Conservation (phyloP, 2,888 invertebrate genomes). For the Cheilosia vulpina region DNA sequence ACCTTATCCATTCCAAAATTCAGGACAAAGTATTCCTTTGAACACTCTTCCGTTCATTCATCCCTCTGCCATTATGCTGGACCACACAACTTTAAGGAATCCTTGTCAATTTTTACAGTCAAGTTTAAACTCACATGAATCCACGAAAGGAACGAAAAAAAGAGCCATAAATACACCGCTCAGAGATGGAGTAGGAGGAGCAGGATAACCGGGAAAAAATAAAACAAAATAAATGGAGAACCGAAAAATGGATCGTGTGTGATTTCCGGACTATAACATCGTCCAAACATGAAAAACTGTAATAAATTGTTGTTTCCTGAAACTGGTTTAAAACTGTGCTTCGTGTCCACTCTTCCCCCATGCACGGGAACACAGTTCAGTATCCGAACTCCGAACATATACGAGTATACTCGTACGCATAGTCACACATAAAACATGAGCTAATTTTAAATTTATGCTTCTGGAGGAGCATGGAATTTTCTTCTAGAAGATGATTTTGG, state of each 20-base stretch:
- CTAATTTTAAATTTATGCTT: slow-evolving; percentile 60
- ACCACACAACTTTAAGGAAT: slow-evolving; percentile 24
- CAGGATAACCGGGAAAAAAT: slow-evolving; percentile 9
- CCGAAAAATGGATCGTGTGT: slow-evolving; percentile 55
- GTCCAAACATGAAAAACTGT: slow-evolving; percentile 62
- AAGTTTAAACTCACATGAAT: slow-evolving; percentile 28
- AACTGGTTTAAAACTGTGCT: slow-evolving; percentile 40
- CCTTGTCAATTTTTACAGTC: slow-evolving; percentile 29
- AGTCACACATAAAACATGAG: slow-evolving; percentile 48
- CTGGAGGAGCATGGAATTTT: slow-evolving; percentile 5
- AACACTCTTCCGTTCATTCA: slow-evolving; percentile 21
- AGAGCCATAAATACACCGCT: slow-evolving; percentile 30
- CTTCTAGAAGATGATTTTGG: slow-evolving; percentile 33
- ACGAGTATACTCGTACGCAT: slow-evolving; percentile 28
- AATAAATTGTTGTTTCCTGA: slow-evolving; percentile 61
- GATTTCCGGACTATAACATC: slow-evolving; percentile 61
- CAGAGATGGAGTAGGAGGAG: background rate
- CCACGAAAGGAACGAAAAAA: slow-evolving; percentile 3
- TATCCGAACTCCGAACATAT: too few species aligned
- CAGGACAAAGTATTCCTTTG: slow-evolving; percentile 22
- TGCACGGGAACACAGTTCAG: background rate
- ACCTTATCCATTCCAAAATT: slow-evolving; percentile 2
- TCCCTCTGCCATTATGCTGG: background rate
- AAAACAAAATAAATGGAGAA: slow-evolving; percentile 22
- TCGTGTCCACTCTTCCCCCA: background rate